Conservation (phyloP, 2,113 vertebrate species). For the Cairina moschata region DNA sequence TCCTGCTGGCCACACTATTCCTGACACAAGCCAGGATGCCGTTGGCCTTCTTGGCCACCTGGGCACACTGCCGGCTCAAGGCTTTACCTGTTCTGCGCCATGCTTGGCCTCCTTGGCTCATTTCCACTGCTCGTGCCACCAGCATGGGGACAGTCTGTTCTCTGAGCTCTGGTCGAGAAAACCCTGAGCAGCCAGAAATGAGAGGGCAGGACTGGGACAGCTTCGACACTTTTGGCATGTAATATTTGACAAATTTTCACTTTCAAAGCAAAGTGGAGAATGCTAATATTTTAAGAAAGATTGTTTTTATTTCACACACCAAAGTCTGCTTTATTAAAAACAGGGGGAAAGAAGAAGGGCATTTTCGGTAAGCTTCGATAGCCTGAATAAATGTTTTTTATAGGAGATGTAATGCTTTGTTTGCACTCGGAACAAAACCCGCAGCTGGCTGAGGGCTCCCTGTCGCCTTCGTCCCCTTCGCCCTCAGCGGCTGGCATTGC, state of each 20-base stretch:
- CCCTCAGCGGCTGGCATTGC: too few relatives aligned
- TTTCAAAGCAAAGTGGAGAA: not conserved
- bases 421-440: not conserved
- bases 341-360: not conserved
- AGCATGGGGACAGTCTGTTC: rapidly evolving
- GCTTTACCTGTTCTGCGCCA: not conserved
- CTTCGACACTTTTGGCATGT: not conserved
- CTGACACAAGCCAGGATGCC: too few relatives aligned
- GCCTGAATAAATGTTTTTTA: not conserved
- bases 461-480: too few relatives aligned
- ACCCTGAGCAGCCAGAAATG: not conserved
- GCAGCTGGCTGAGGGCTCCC: too few relatives aligned
- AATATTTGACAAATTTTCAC: not conserved
- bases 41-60: too few relatives aligned
- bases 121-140: not conserved
- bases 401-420: not conserved
- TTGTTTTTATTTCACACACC: not conserved
- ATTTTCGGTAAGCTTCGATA: not conserved
- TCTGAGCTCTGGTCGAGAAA: not conserved
- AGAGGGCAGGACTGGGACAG: not conserved
- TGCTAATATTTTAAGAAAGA: not conserved
- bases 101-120: not conserved
- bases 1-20: too few relatives aligned
- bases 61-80: not conserved
- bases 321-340: not conserved